Conservation (phyloP, 2,797 vertebrate species). For the Serranus cabrilla region DNA sequence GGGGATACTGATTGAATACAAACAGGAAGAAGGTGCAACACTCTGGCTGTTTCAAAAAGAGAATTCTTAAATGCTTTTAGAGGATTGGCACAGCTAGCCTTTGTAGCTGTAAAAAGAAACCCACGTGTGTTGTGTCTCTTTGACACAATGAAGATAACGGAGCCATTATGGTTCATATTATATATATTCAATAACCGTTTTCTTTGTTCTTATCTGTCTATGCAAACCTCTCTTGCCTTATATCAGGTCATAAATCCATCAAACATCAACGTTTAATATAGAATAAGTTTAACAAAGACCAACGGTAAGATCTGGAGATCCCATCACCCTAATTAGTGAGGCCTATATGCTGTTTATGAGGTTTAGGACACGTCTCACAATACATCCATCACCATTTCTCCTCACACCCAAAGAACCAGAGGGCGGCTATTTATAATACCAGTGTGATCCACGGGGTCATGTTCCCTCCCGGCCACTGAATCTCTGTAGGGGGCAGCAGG, state of each 20-base stretch:
- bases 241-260: not conserved
- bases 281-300: conserved; percentile 1
- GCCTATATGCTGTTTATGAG: conserved; percentile 28
- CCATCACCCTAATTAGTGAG: not conserved
- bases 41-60: not conserved
- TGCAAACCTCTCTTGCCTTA: not conserved
- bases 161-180: not conserved
- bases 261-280: conserved; percentile 9
- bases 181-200: too few relatives aligned
- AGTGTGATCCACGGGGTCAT: not conserved
- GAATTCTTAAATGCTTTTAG: not conserved
- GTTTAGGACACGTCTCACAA: conserved; percentile 6
- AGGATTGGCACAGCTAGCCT: not conserved
- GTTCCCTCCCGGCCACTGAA: conserved; percentile 6
- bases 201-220: not conserved
- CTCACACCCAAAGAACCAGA: conserved; percentile 18
- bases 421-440: conserved; percentile 46
- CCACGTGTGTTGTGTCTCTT: not conserved
- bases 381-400: not conserved
- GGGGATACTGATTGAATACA: not conserved
- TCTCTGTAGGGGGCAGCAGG: conserved; percentile 8
- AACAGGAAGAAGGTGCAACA: not conserved
- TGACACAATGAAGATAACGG: not conserved
- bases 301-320: not conserved
- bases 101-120: not conserved